phyloP scores from a whole-genome alignment of 2,888 invertebrate species.

The Danaus chrysippus region DNA sequence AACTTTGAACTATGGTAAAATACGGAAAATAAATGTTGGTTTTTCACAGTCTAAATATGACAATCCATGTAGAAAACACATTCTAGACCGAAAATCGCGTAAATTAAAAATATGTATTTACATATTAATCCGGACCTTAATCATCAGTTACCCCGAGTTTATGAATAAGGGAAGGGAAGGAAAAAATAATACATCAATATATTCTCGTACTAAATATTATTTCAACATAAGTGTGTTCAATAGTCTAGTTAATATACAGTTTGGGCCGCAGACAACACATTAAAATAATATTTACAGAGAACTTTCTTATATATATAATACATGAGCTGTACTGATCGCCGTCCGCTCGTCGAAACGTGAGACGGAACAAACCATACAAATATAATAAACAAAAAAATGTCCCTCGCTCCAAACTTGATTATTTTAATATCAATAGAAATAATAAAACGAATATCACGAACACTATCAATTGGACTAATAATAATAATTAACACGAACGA shows the following conservation, averaged over 20 bases:
- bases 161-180: background rate
- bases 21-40: no score
- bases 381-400: constrained; percentile 24
- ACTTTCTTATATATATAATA: constrained; percentile 38
- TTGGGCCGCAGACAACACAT: constrained; percentile 47
- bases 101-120: no score
- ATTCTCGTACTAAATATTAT: constrained; percentile 75
- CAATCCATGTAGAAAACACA: no score
- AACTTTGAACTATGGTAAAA: no score
- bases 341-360: constrained; percentile 7
- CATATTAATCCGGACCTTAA: no score
- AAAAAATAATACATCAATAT: constrained; percentile 44
- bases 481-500: constrained; percentile 20
- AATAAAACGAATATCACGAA: constrained; percentile 14
- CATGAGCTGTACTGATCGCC: constrained; percentile 11
- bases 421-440: constrained; percentile 14
- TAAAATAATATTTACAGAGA: constrained; percentile 77
- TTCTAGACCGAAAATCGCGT: no score
- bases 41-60: no score
- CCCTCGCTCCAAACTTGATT: constrained; percentile 34
- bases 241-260: constrained; percentile 57
- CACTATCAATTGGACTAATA: constrained; percentile 29
- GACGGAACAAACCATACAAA: constrained; percentile 29
- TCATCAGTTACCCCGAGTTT: background rate
- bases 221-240: constrained; percentile 54